phyloP scores from a whole-genome alignment of 2,113 vertebrate genomes.

The Xenopus laevis region DNA sequence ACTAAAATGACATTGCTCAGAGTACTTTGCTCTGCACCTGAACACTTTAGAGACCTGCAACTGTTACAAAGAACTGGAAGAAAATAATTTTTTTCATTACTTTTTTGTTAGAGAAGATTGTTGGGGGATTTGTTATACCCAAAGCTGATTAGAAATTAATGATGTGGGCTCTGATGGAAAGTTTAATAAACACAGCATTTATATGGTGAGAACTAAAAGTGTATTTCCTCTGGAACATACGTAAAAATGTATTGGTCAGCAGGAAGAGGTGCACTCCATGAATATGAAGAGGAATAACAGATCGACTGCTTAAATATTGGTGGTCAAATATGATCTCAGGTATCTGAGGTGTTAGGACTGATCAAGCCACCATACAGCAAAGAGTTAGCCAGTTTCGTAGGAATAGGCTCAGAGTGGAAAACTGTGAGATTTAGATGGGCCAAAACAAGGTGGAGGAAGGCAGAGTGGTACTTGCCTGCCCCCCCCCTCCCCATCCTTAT shows the following conservation, averaged over 20 bases:
- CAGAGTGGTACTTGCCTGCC: too few species aligned
- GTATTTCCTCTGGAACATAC: constrained; percentile 26
- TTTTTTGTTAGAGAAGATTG: constrained; percentile 33
- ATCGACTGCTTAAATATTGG: background rate
- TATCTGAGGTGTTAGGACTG: too few species aligned
- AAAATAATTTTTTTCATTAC: constrained; percentile 24
- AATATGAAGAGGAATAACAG: background rate
- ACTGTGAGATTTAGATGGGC: too few species aligned
- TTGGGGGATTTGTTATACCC: constrained; percentile 34
- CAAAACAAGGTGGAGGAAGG: too few species aligned
- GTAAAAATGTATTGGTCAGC: constrained; percentile 1
- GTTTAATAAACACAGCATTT: constrained; percentile 33
- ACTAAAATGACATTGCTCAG: background rate
- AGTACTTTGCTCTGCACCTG: constrained; percentile 12
- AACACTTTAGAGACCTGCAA: constrained; percentile 26
- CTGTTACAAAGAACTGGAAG: background rate
- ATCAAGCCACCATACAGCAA: too few species aligned
- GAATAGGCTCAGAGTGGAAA: too few species aligned
- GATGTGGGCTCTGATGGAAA: constrained; percentile 32
- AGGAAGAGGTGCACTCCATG: constrained; percentile 18
- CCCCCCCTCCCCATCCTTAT: too few species aligned
- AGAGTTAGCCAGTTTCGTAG: too few species aligned
- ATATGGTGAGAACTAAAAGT: constrained; percentile 32
- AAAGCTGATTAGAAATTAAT: constrained; percentile 40
- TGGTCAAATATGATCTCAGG: too few species aligned